These are phyloP conservation scores for Otocyon megalotis DNA, from an alignment of 2,113 vertebrate species.

Conservation along the genomic window DNA sequence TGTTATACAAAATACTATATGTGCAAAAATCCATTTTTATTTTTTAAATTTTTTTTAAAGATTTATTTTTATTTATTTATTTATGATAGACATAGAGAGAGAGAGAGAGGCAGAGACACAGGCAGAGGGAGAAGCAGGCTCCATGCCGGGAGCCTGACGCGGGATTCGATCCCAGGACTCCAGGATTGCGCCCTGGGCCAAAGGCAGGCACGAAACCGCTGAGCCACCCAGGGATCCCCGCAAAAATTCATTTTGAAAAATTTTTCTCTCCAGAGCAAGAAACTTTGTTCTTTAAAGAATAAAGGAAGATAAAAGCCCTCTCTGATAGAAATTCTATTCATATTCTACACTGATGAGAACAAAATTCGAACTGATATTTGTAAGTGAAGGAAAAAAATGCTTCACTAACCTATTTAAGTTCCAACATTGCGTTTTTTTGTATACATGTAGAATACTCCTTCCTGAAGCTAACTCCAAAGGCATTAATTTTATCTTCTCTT, in stretches of 20 bases:
- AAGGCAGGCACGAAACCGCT: no score
- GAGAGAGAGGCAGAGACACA: no score
- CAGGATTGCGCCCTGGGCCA: no score
- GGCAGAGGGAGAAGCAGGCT: no score
- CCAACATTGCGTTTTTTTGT: not conserved
- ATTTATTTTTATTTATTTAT: not conserved
- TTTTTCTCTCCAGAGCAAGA: not conserved
- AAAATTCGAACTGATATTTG: not conserved
- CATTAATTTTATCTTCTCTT: slow-evolving; percentile 37
- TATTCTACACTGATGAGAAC: not conserved
- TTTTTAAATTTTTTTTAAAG: not conserved
- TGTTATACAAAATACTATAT: not conserved
- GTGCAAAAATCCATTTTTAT: not conserved
- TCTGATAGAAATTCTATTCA: not conserved
- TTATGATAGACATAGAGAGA: no score
- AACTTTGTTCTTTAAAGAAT: not conserved
- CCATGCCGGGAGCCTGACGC: no score
- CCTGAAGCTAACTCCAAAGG: not conserved
- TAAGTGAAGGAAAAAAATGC: not conserved
- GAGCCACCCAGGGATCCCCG: no score
- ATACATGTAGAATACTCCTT: not conserved
- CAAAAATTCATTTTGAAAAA: not conserved
- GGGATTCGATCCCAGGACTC: no score
- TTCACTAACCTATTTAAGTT: not conserved
- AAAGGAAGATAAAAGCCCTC: not conserved